Conservation (phyloP, 2,797 vertebrate genomes). For the Lepus townsendii region DNA sequence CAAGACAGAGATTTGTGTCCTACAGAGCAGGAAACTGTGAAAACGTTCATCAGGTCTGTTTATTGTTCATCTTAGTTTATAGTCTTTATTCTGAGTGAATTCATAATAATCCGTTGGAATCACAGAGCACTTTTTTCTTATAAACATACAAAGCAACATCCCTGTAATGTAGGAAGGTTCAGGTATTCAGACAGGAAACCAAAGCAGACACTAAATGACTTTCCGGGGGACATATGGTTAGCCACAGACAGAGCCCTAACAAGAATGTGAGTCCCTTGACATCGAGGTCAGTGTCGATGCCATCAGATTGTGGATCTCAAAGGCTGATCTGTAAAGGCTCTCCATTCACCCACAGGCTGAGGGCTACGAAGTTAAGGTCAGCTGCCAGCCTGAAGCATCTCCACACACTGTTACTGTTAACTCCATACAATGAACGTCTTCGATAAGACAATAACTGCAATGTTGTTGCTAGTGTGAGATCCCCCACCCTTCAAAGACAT, state of each 20-base stretch:
- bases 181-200: slow-evolving; percentile 82
- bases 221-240: slow-evolving; percentile 70
- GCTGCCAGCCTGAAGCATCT: neutral
- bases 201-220: slow-evolving; percentile 72
- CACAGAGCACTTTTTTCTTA: slow-evolving; percentile 66
- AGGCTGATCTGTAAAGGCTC: slow-evolving; percentile 63
- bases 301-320: slow-evolving; percentile 53
- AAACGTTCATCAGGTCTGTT: slow-evolving; percentile 58
- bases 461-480: neutral
- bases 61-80: slow-evolving; percentile 69
- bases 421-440: neutral
- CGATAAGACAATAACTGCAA: slow-evolving; percentile 15
- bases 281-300: slow-evolving; percentile 68
- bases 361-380: neutral
- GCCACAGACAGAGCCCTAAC: slow-evolving; percentile 74
- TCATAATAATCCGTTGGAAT: slow-evolving; percentile 69
- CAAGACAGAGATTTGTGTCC: neutral
- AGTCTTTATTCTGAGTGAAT: slow-evolving; percentile 65
- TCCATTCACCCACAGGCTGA: neutral
- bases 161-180: slow-evolving; percentile 69
- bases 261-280: slow-evolving; percentile 70
- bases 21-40: slow-evolving; percentile 27
- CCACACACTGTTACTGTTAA: neutral
- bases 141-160: slow-evolving; percentile 74
- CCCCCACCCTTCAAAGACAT: neutral